phyloP scores from a whole-genome alignment of 2,113 vertebrate genomes.

The Phasianus colchicus region DNA sequence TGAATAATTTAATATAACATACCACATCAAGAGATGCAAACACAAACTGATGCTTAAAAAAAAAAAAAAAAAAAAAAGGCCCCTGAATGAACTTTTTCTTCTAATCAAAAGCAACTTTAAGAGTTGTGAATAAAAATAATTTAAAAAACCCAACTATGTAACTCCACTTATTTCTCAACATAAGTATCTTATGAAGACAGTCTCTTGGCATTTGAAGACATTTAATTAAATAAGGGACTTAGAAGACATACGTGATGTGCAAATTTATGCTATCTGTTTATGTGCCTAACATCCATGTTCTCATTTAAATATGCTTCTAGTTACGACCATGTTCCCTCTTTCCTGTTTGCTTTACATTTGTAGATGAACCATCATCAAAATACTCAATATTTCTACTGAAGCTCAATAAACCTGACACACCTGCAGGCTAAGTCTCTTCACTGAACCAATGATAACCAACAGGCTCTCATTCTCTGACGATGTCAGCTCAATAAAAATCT shows the following conservation, averaged over 20 bases:
- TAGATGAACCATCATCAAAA: not conserved
- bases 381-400: conserved; percentile 17
- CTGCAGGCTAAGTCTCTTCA: not conserved
- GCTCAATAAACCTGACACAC: not conserved
- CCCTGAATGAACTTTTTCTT: conserved; percentile 68
- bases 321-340: not conserved
- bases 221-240: not conserved
- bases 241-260: not conserved
- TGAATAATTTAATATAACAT: conserved; percentile 83
- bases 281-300: not conserved
- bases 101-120: conserved; percentile 21
- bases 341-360: not conserved
- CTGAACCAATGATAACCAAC: not conserved
- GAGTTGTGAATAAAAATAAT: conserved; percentile 20
- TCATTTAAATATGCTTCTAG: not conserved
- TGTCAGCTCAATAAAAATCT: conserved; percentile 14
- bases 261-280: not conserved
- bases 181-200: not conserved
- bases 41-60: conserved; percentile 65
- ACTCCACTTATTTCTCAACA: conserved; percentile 9
- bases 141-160: not conserved
- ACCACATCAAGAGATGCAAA: conserved; percentile 71
- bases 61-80: conserved; percentile 25
- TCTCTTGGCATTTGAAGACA: not conserved
- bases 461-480: not conserved